Conservation (phyloP, 1,140 invertebrate species). For the Ceratina australensis region DNA sequence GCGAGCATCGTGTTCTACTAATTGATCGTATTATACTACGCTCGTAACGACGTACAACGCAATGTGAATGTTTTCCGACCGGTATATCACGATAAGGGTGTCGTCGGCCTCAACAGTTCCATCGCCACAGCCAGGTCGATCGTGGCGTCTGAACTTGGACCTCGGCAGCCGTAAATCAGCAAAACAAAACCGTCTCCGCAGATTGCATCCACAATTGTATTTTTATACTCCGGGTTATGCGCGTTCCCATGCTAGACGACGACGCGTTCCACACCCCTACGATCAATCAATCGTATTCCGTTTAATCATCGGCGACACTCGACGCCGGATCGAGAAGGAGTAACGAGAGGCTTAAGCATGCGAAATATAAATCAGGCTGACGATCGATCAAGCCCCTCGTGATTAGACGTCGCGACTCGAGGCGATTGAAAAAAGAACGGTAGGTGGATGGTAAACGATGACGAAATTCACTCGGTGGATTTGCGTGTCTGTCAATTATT, state of each 20-base stretch:
- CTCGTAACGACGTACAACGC: background rate
- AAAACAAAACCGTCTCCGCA: conserved; percentile 37
- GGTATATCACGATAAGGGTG: conserved; percentile 38
- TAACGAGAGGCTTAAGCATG: background rate
- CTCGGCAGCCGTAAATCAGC: conserved; percentile 41
- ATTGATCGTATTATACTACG: background rate
- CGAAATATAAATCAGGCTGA: background rate
- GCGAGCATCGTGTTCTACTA: background rate
- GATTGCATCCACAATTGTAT: conserved; percentile 47
- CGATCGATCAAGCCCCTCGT: no score
- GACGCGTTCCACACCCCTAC: no score
- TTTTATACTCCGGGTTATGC: conserved; percentile 33
- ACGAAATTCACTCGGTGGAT: background rate
- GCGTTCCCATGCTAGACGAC: conserved; percentile 14
- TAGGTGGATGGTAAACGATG: background rate
- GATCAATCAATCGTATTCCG: no score
- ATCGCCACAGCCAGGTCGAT: conserved; percentile 46
- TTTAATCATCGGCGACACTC: no score
- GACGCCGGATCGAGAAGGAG: background rate
- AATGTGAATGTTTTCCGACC: conserved; percentile 40
- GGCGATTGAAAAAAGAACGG: background rate
- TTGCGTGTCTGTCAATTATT: conserved; percentile 41
- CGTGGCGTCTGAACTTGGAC: conserved; percentile 51
- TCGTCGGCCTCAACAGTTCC: conserved; percentile 34
- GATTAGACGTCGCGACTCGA: background rate